Evolutionary conservation across 1,140 invertebrate genomes (phyloP), one percentile per base, ranked within the genome.

Genomic region (Drosophila hydei): DNA sequence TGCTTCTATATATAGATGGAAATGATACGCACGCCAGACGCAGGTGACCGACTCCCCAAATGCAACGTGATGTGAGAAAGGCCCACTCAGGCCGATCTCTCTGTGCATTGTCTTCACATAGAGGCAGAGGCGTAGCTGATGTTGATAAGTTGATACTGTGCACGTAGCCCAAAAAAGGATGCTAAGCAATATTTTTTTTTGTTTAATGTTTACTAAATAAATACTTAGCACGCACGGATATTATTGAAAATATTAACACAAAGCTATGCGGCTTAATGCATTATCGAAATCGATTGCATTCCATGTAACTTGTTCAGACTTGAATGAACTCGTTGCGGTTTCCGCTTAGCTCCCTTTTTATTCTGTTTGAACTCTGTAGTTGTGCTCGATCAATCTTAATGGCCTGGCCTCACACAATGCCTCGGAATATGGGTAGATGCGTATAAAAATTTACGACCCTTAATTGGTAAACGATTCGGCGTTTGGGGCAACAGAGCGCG

Each of bases 391-490:
- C 48, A 72, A 85, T 87, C 81, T 85, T 87, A 75, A 85, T 87
- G 69, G 40, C 38, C 50, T 23, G 47, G 33, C 60, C 42, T 16
- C 48, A 21, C 48, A 54, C 65, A 33, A 47, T 63, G 60, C 33
- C 14, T 33, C 43, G 27, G 18, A 64, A 58, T 71, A 73, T 51
- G 30, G 43, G 42, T 42, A 42, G 30, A 48, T 67, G 69, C 38
- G 58, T 72, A 88, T 81, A 65, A 87, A 87, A 62, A 21, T 81
- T 87, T 78, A 87, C 56, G 83, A 81, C 23, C 63, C 40, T 21
- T 61, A 63, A 51, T 65, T 75, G 69, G 50, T 61, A 61, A 61
- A 55, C 43, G 33, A 21, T 23, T 54, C 67, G 42, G 38, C 30
- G 47, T 30, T 18, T 47, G 36, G 40, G 5, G 9, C 58, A 6